These are phyloP conservation scores for Pseudococcus longispinus DNA, from an alignment of 2,888 invertebrate species.

Conservation along the genomic window DNA sequence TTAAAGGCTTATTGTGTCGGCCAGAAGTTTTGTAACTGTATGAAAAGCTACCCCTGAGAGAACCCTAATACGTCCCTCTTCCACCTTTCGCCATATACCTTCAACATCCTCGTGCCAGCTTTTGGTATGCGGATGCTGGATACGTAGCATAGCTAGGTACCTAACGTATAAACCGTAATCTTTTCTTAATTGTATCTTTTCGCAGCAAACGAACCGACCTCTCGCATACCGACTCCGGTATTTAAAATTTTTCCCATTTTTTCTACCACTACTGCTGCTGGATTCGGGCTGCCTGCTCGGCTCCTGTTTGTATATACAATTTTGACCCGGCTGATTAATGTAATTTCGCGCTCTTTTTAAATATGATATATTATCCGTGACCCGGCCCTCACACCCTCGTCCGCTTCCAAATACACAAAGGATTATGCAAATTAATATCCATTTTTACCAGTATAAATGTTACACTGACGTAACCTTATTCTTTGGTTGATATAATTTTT, in stretches of 20 bases:
- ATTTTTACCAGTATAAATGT: constrained; percentile 47
- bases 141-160: too few species aligned
- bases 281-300: too few species aligned
- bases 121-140: too few species aligned
- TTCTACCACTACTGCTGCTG: not conserved
- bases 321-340: constrained; percentile 51
- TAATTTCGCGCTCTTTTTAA: constrained; percentile 42
- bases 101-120: too few species aligned
- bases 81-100: not conserved
- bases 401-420: constrained; percentile 37
- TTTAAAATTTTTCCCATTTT: not conserved
- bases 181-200: constrained; percentile 49
- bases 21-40: constrained; percentile 23
- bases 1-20: constrained; percentile 15
- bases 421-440: constrained; percentile 57
- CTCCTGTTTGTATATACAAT: constrained; percentile 4
- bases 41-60: constrained; percentile 21
- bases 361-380: constrained; percentile 54
- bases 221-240: not conserved
- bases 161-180: constrained; percentile 21
- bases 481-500: constrained; percentile 29
- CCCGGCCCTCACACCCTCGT: constrained; percentile 8
- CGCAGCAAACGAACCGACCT: not conserved
- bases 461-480: constrained; percentile 41
- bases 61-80: constrained; percentile 1